A percentile compares a stretch with the other conserved stretches of the same genome.
Conservation (phyloP, 2,797 vertebrate species). For the Psittacula echo region DNA sequence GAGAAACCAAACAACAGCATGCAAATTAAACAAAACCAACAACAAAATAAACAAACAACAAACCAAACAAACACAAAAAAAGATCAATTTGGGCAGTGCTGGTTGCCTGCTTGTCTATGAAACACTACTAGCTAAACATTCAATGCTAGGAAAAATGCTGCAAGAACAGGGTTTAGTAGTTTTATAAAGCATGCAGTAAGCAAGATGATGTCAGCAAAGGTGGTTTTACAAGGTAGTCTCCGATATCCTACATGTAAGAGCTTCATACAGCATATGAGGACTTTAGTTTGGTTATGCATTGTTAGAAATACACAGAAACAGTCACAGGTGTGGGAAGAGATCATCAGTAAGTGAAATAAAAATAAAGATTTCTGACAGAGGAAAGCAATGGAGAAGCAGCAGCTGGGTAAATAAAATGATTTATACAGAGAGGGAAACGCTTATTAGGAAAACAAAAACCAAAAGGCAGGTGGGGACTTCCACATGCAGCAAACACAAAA, state of each 20-base stretch:
- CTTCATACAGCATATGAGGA: conserved; percentile 35
- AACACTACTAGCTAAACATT: conserved; percentile 88
- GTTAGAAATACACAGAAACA: conserved; percentile 39
- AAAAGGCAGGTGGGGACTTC: conserved; percentile 58
- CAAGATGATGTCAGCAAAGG: conserved; percentile 20
- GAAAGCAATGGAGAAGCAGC: conserved; percentile 18
- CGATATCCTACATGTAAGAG: conserved; percentile 12
- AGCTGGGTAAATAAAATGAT: conserved; percentile 24
- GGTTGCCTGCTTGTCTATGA: conserved; percentile 99
- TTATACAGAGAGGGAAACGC: not conserved
- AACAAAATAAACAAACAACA: conserved; percentile 61
- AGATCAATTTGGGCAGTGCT: conserved; percentile 88
- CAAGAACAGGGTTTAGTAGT: conserved; percentile 54
- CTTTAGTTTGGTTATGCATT: conserved; percentile 14
- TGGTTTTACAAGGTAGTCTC: not conserved
- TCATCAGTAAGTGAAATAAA: conserved; percentile 39
- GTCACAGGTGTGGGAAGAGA: conserved; percentile 18
- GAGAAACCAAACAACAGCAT: conserved; percentile 62
- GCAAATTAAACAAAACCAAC: conserved; percentile 63
- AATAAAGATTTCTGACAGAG: conserved; percentile 13
- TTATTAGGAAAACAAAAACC: conserved; percentile 30
- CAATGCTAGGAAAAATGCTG: conserved; percentile 74
- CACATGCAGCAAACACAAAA: conserved; percentile 76
- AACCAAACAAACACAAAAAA: conserved; percentile 68
- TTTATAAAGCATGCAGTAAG: conserved; percentile 63